A percentile compares a stretch with the other conserved stretches of the same genome.
Evolutionary conservation across 1,140 invertebrate genomes (phyloP).

Genomic region (Anastatus disparis): DNA sequence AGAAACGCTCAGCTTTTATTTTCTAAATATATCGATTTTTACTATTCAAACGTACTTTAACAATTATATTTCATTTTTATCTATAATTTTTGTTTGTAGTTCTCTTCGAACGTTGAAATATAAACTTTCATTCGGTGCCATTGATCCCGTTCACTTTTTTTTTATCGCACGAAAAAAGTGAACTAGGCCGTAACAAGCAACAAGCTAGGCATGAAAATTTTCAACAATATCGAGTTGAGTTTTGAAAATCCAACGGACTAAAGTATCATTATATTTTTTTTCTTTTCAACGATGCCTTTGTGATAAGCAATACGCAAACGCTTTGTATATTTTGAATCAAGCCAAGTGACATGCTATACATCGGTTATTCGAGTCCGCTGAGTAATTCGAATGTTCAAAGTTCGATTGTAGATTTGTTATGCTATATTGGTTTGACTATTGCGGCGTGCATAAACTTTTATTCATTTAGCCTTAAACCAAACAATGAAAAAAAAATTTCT

Average conservation of each 20-base stretch:
- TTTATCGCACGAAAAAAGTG: too few relatives aligned
- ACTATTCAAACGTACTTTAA: too few relatives aligned
- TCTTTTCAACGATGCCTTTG: conserved; percentile 7
- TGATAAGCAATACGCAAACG: too few relatives aligned
- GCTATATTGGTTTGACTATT: neutral
- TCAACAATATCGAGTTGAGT: neutral
- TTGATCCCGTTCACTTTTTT: too few relatives aligned
- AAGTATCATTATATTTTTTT: neutral
- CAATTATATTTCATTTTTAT: too few relatives aligned
- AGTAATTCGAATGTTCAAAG: conserved; percentile 34
- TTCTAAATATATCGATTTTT: too few relatives aligned
- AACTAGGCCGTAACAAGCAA: too few relatives aligned
- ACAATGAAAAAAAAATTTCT: too few relatives aligned
- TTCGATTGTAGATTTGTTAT: conserved; percentile 21
- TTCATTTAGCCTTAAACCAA: too few relatives aligned
- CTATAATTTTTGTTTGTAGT: too few relatives aligned
- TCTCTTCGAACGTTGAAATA: too few relatives aligned
- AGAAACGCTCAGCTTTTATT: neutral
- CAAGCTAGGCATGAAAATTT: neutral
- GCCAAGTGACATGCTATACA: conserved; percentile 24
- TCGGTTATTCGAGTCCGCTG: conserved; percentile 10
- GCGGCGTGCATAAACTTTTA: conserved; percentile 1
- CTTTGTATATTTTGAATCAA: neutral
- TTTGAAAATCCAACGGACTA: neutral
- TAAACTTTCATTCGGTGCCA: too few relatives aligned